phyloP scores from a whole-genome alignment of 2,888 invertebrate genomes.

The Nesidiocoris tenuis region DNA sequence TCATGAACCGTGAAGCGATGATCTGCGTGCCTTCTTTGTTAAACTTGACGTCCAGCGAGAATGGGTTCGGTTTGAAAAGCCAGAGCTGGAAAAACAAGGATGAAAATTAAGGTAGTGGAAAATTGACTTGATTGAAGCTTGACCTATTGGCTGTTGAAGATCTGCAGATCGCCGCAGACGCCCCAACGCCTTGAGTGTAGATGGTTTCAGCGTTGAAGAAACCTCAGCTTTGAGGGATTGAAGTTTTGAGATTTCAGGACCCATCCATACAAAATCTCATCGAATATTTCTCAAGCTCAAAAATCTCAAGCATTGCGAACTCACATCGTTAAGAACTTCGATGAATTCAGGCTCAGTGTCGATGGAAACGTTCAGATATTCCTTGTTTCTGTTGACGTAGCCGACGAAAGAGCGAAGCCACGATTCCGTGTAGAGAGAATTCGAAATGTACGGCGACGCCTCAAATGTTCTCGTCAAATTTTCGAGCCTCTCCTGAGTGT shows the following conservation, averaged over 20 bases:
- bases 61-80: conserved; percentile 76
- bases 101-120: no score
- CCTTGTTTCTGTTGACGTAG: conserved; percentile 72
- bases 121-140: no score
- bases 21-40: conserved; percentile 73
- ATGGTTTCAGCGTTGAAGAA: no score
- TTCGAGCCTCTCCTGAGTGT: conserved; percentile 75
- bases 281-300: not conserved
- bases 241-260: no score
- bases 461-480: conserved; percentile 74
- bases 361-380: conserved; percentile 74
- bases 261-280: no score
- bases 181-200: no score
- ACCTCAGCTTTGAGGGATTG: no score
- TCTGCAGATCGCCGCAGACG: no score
- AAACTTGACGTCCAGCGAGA: conserved; percentile 80
- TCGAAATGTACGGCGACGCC: conserved; percentile 71
- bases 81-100: conserved; percentile 64
- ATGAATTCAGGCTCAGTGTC: conserved; percentile 72
- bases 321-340: conserved; percentile 70
- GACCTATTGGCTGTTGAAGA: no score
- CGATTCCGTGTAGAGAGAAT: conserved; percentile 79
- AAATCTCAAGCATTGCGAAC: conserved; percentile 46
- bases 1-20: conserved; percentile 78
- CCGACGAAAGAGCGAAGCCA: conserved; percentile 82